Evolutionary conservation across 2,888 invertebrate species (phyloP).

Genomic region (Dichetophora obliterata): DNA sequence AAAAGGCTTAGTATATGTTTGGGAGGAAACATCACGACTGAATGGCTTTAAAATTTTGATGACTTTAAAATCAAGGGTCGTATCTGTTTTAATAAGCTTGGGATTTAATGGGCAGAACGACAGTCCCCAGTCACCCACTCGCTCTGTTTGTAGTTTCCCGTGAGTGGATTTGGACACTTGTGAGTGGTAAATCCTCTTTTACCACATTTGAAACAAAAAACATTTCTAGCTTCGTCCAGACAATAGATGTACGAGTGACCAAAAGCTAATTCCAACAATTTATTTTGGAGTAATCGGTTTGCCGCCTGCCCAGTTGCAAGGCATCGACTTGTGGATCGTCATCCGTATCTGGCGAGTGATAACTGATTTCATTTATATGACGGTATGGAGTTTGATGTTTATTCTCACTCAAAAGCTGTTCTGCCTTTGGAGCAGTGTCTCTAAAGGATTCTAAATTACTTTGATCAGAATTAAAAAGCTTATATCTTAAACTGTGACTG

Average conservation of each 20-base stretch:
- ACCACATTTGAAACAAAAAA: background rate
- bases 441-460: too few relatives aligned
- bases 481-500: too few relatives aligned
- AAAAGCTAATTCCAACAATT: background rate
- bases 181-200: too few relatives aligned
- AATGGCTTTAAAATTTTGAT: background rate
- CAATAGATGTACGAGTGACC: background rate
- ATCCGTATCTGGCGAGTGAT: too few relatives aligned
- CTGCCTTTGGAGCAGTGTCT: too few relatives aligned
- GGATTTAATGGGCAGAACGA: background rate
- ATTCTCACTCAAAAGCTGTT: background rate
- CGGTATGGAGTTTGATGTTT: background rate
- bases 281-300: too few relatives aligned
- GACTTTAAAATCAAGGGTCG: background rate
- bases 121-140: too few relatives aligned
- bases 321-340: background rate
- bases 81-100: background rate
- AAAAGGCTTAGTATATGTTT: background rate
- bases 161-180: background rate
- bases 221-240: background rate
- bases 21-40: background rate
- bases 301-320: too few relatives aligned
- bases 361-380: background rate
- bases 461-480: too few relatives aligned
- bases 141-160: background rate